Base-by-base conservation (phyloP, 1,140 invertebrate species). In the Trichonephila inaurata region DNA sequence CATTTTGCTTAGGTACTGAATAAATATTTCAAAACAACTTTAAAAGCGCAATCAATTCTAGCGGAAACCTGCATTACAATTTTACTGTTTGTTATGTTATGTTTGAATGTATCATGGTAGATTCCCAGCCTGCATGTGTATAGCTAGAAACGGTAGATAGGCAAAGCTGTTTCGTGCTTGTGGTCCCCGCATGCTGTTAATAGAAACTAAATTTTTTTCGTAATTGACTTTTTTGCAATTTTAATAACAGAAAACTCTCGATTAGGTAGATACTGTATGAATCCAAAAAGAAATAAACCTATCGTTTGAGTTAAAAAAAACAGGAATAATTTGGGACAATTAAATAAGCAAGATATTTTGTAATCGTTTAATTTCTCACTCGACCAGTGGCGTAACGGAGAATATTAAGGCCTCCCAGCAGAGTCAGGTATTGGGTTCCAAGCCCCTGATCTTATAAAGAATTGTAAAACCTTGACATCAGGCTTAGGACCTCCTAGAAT, bases 131-230 rank as follows among this genome's bases (percentile, higher is more conserved):
- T 88, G 61, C 82, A 85, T 85, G 86, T 24, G 33, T 66, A 24
- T 88, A 88, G 86, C 21, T 83, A 83, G 81, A 83, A n/a, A 61
- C 2, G 33, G 44, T 82, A 82, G 77, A 33, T 28, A 28, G 21
- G 82, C 60, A 87, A 62, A 33, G 61, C 86, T 88, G 86, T 24
- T 66, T 88, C 21, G 28, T 88, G 60, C 12, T 40, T 88, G 86
- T 64, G 33, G 19, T 24, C 16, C 58, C n/a, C 44, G 86, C 86
- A 88, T 88, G 86, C 33, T 88, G 18, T 44, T 58, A 1, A 66
- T n/a, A 33, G 28, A 77, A 33, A 33, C 5, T n/a, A 19, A 18
- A 69, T 7, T 21, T 24, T 69, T 24, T 69, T 24, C 61, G n/a
- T 19, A 19, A 77, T 16, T 28, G 14, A 77, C 28, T 77, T 77